Evolutionary conservation across 2,797 vertebrate genomes (phyloP).

Genomic region (Microctenopoma stevenorrisi): DNA sequence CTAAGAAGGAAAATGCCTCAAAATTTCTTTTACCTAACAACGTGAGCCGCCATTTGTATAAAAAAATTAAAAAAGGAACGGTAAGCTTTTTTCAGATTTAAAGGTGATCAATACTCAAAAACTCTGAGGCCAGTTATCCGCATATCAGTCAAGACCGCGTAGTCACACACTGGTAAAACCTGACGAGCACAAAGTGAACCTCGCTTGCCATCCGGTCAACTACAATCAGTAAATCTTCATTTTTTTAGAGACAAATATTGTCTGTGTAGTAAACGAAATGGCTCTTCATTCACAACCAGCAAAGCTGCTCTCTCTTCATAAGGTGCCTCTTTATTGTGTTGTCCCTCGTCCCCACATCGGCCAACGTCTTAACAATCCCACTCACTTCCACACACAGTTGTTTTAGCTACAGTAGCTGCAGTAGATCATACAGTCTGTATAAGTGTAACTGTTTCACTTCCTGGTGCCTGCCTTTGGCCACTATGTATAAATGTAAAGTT

Average conservation of each 20-base stretch:
- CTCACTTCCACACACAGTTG: slow-evolving; percentile 72
- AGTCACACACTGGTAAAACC: slow-evolving; percentile 56
- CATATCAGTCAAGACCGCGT: slow-evolving; percentile 71
- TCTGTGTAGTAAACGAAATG: slow-evolving; percentile 53
- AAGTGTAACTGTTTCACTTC: slow-evolving; percentile 78
- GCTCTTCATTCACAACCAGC: slow-evolving; percentile 68
- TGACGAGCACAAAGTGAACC: slow-evolving; percentile 75
- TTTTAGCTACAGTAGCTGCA: slow-evolving; percentile 76
- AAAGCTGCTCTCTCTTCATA: slow-evolving; percentile 79
- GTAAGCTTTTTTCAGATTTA: slow-evolving; percentile 32
- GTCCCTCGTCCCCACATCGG: slow-evolving; percentile 67
- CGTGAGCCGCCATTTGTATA: slow-evolving; percentile 59
- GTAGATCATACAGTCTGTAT: slow-evolving; percentile 77
- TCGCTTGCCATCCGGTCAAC: slow-evolving; percentile 40
- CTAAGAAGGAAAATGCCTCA: slow-evolving; percentile 72
- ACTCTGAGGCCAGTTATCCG: slow-evolving; percentile 53
- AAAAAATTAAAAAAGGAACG: slow-evolving; percentile 18
- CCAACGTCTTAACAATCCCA: slow-evolving; percentile 61
- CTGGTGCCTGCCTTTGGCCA: slow-evolving; percentile 85
- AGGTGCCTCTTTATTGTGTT: slow-evolving; percentile 81
- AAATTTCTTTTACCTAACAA: slow-evolving; percentile 62
- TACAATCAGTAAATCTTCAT: slow-evolving; percentile 38
- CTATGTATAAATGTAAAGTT: slow-evolving; percentile 88
- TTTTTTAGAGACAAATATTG: slow-evolving; percentile 41
- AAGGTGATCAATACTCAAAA: slow-evolving; percentile 40